phyloP scores from a whole-genome alignment of 2,888 invertebrate species.

The Harpagoxenus sublaevis region DNA sequence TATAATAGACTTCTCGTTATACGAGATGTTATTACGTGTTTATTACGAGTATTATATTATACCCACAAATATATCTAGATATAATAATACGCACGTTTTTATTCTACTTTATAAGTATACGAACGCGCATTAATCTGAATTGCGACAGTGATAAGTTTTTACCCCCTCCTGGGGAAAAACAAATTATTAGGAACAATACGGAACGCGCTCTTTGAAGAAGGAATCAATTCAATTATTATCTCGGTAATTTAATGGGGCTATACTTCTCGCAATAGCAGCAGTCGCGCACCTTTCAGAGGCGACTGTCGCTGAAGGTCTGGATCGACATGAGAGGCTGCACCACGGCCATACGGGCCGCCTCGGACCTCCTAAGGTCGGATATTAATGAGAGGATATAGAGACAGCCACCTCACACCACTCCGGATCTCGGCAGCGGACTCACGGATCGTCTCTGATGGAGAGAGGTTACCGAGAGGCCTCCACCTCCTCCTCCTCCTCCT shows the following conservation, averaged over 20 bases:
- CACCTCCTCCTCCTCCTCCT: conserved; percentile 60
- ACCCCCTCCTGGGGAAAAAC: too few relatives aligned
- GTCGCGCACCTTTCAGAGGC: conserved; percentile 15
- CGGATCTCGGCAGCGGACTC: conserved; percentile 72
- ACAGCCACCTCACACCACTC: conserved; percentile 65
- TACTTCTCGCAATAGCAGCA: not conserved
- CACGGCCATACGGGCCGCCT: conserved; percentile 31
- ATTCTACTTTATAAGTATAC: not conserved
- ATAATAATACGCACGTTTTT: not conserved
- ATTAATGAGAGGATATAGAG: conserved; percentile 78
- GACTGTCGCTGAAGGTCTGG: conserved; percentile 35
- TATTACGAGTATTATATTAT: not conserved
- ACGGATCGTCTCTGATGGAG: conserved; percentile 62
- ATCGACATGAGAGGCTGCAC: conserved; percentile 27
- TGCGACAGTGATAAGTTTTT: not conserved
- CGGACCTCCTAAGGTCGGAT: conserved; percentile 74
- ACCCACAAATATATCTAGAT: not conserved
- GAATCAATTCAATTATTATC: conserved; percentile 14
- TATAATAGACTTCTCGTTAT: not conserved
- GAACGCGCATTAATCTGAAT: not conserved
- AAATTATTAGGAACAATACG: conserved; percentile 4
- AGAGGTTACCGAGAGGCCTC: conserved; percentile 64
- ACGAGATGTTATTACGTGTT: not conserved
- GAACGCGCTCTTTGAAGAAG: not conserved
- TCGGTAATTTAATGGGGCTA: not conserved